phyloP scores from a whole-genome alignment of 2,113 vertebrate genomes.

The Gallinago paraguaiae region DNA sequence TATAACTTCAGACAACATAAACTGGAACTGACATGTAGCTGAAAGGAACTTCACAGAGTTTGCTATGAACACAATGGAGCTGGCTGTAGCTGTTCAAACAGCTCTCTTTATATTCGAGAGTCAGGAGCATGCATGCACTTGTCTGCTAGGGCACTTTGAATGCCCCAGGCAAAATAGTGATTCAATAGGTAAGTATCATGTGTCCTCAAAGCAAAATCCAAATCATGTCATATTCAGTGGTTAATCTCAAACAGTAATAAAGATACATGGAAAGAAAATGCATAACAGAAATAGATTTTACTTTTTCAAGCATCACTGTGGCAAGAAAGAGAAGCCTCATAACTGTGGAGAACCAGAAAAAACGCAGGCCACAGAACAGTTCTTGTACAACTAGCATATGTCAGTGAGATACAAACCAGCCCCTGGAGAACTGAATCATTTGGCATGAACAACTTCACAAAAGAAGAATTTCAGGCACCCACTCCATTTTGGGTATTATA shows the following conservation, averaged over 20 bases:
- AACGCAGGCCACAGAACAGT: neutral
- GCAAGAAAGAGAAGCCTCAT: neutral
- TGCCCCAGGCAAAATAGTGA: neutral
- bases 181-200: neutral
- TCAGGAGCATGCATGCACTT: neutral
- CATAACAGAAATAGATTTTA: neutral
- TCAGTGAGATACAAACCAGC: neutral
- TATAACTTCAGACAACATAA: conserved; percentile 14
- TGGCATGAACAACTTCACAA: neutral
- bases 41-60: conserved; percentile 63
- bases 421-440: neutral
- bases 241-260: neutral
- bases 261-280: neutral
- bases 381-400: neutral
- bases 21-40: conserved; percentile 59
- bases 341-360: neutral
- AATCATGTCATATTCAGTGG: neutral
- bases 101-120: neutral
- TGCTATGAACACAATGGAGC: conserved; percentile 16
- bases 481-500: neutral
- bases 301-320: neutral
- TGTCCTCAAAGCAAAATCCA: neutral
- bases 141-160: neutral
- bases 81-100: conserved; percentile 46
- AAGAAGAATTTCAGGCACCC: neutral